These are phyloP conservation scores for Gopherus flavomarginatus DNA, from an alignment of 2,113 vertebrate species.

Conservation along the genomic window DNA sequence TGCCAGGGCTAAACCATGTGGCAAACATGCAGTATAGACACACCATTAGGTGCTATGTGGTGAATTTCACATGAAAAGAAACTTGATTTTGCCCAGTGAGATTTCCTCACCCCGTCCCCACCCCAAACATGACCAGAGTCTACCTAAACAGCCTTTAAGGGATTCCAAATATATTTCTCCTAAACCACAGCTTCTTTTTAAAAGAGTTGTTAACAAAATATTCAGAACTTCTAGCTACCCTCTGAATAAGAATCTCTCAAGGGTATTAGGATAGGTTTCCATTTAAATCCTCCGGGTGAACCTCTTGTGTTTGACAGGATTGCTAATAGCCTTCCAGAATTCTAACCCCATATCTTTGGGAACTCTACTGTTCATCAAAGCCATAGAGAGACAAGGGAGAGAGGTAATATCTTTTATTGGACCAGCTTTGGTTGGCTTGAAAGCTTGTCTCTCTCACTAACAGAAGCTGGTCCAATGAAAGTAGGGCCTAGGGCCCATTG, in stretches of 20 bases:
- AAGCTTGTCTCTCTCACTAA: too few species aligned
- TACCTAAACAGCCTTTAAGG: background rate
- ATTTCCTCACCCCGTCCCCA: background rate
- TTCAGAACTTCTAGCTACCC: background rate
- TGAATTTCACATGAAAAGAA: background rate
- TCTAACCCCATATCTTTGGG: background rate
- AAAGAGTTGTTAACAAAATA: background rate
- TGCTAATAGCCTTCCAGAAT: background rate
- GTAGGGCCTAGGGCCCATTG: background rate
- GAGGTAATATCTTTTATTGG: too few species aligned
- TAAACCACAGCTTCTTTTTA: background rate
- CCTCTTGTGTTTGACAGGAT: background rate
- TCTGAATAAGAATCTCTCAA: background rate
- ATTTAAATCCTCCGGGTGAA: background rate
- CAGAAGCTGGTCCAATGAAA: background rate
- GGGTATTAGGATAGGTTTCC: background rate
- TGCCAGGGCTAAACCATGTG: background rate
- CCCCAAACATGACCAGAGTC: background rate
- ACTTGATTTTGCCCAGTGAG: background rate
- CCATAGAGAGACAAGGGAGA: background rate
- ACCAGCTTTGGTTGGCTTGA: too few species aligned
- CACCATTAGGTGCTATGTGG: background rate
- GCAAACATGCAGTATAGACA: background rate
- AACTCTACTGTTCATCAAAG: background rate
- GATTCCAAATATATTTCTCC: background rate